Percentiles rank a stretch among this genome's conserved stretches.
Conservation (phyloP, 2,888 invertebrate species). For the Baccha elongata region DNA sequence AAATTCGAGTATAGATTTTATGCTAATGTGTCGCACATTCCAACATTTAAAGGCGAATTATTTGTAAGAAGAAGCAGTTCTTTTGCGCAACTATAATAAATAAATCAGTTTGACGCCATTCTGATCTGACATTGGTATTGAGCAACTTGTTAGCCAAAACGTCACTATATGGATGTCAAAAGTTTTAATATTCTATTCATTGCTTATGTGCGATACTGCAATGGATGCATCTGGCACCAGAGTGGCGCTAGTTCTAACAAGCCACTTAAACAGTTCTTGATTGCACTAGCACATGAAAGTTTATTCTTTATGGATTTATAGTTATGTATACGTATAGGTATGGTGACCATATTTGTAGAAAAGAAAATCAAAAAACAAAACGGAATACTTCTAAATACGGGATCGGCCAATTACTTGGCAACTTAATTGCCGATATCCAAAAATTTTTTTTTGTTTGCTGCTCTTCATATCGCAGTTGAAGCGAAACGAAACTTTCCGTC, state of each 20-base stretch:
- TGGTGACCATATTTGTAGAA: too few relatives aligned
- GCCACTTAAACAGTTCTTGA: not conserved
- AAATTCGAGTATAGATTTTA: conserved; percentile 57
- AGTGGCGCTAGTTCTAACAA: conserved; percentile 51
- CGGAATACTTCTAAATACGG: too few relatives aligned
- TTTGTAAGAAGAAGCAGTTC: conserved; percentile 48
- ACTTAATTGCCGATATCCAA: too few relatives aligned
- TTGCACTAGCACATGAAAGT: too few relatives aligned
- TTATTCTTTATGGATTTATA: too few relatives aligned
- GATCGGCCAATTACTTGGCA: too few relatives aligned
- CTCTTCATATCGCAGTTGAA: too few relatives aligned
- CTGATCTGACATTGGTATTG: conserved; percentile 27
- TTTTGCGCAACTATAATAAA: conserved; percentile 48
- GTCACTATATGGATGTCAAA: conserved; percentile 9
- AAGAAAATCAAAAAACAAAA: too few relatives aligned
- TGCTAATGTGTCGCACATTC: conserved; percentile 68
- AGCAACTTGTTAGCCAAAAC: not conserved
- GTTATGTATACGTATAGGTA: too few relatives aligned
- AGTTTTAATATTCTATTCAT: conserved; percentile 61
- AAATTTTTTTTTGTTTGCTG: too few relatives aligned
- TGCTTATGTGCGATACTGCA: conserved; percentile 60
- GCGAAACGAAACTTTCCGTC: too few relatives aligned
- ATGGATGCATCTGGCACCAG: conserved; percentile 62
- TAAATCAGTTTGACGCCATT: conserved; percentile 70
- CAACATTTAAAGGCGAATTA: conserved; percentile 30